A percentile compares a stretch with the other conserved stretches of the same genome.
Conservation (phyloP, 1,140 invertebrate genomes). For the Formica exsecta region DNA sequence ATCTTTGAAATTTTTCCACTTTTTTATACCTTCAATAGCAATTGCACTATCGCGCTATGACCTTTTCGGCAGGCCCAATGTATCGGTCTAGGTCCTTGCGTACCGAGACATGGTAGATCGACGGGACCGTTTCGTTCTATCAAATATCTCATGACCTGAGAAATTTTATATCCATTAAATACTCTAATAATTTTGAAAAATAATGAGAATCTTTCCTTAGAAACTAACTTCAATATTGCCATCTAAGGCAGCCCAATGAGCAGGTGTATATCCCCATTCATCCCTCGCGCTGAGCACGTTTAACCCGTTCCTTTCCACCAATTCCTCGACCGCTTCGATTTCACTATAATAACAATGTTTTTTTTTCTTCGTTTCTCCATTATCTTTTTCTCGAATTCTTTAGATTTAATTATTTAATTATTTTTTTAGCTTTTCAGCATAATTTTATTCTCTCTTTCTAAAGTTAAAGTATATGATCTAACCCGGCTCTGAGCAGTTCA, state of each 20-base stretch:
- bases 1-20: conserved; percentile 1
- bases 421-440: background rate
- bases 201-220: background rate
- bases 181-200: background rate
- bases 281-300: conserved; percentile 92
- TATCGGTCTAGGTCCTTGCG: conserved; percentile 95
- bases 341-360: conserved; percentile 86
- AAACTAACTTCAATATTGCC: conserved; percentile 90
- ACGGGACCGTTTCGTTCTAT: conserved; percentile 93
- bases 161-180: background rate
- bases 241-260: conserved; percentile 96
- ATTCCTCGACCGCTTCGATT: conserved; percentile 91
- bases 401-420: background rate
- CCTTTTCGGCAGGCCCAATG: conserved; percentile 96
- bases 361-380: background rate
- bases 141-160: conserved; percentile 92
- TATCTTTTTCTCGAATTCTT: background rate
- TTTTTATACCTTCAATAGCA: conserved; percentile 89
- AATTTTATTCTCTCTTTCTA: background rate
- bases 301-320: conserved; percentile 91
- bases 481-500: conserved; percentile 84
- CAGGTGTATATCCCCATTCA: conserved; percentile 96
- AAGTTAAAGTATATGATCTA: background rate
- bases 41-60: conserved; percentile 94
- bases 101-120: conserved; percentile 94